Conservation (phyloP, 2,113 vertebrate genomes). For the Bettongia penicillata region DNA sequence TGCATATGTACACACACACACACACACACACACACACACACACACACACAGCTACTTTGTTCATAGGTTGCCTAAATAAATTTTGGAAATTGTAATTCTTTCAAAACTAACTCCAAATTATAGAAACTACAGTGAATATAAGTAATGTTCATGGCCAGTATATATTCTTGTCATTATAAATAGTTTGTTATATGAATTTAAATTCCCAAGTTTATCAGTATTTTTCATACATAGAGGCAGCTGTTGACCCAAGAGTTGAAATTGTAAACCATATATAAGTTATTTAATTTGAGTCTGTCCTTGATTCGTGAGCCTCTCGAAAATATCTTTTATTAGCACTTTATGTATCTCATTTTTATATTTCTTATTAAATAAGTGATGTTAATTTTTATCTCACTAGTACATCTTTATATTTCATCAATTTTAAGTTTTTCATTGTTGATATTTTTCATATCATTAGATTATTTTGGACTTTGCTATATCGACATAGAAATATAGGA, state of each 20-base stretch:
- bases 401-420: not conserved
- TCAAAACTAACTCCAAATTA: constrained; percentile 13
- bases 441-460: not conserved
- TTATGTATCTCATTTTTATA: constrained; percentile 35
- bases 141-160: constrained; percentile 2
- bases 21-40: not conserved
- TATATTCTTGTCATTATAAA: constrained; percentile 24
- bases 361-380: constrained; percentile 30
- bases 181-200: constrained; percentile 54
- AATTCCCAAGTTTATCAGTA: not conserved
- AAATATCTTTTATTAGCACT: constrained; percentile 41
- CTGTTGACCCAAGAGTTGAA: constrained; percentile 54
- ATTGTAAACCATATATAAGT: constrained; percentile 54
- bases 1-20: too few relatives aligned
- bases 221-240: constrained; percentile 12
- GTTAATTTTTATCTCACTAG: not conserved
- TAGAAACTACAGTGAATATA: constrained; percentile 40
- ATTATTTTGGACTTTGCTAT: not conserved
- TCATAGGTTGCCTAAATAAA: constrained; percentile 35
- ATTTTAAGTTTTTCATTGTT: not conserved
- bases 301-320: constrained; percentile 21
- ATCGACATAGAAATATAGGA: not conserved
- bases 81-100: constrained; percentile 48
- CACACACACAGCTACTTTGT: not conserved
- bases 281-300: constrained; percentile 43